Evolutionary conservation across 2,888 invertebrate species (phyloP).

Genomic region (Enchytraeus crypticus): DNA sequence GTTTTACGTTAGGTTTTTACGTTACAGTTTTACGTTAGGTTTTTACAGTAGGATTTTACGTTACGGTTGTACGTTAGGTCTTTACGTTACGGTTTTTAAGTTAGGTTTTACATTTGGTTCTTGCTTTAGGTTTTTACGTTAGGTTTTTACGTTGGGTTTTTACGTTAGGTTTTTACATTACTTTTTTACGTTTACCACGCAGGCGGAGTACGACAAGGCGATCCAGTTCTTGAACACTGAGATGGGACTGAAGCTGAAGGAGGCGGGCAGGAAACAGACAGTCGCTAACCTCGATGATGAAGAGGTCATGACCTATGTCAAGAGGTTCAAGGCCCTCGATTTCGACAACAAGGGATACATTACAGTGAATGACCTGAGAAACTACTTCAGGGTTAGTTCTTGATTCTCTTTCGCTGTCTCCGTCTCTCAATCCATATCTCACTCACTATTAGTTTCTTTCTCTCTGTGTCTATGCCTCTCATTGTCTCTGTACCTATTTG

Average conservation of each 20-base stretch:
- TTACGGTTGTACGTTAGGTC: no score
- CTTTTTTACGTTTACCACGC: not conserved
- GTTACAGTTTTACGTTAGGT: no score
- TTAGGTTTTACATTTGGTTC: no score
- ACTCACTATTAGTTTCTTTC: not conserved
- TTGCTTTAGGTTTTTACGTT: no score
- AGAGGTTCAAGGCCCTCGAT: conserved; percentile 90
- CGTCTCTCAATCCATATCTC: not conserved
- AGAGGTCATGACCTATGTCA: conserved; percentile 85
- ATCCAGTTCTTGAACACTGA: conserved; percentile 79
- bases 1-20: no score
- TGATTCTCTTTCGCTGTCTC: no score
- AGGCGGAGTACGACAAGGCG: conserved; percentile 73
- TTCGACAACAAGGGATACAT: conserved; percentile 94
- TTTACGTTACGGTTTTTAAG: no score
- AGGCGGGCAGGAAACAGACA: conserved; percentile 59
- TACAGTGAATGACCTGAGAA: conserved; percentile 90
- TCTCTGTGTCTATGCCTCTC: no score
- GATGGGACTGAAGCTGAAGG: conserved; percentile 92
- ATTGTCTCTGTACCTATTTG: no score
- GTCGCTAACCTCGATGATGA: conserved; percentile 86
- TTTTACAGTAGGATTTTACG: no score
- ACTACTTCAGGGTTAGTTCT: conserved; percentile 84
- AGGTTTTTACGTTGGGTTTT: no score
- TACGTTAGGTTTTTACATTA: no score